Evolutionary conservation across 2,888 invertebrate species (phyloP), one percentile per base, ranked within the genome.

Genomic region (Eudemis profundana): DNA sequence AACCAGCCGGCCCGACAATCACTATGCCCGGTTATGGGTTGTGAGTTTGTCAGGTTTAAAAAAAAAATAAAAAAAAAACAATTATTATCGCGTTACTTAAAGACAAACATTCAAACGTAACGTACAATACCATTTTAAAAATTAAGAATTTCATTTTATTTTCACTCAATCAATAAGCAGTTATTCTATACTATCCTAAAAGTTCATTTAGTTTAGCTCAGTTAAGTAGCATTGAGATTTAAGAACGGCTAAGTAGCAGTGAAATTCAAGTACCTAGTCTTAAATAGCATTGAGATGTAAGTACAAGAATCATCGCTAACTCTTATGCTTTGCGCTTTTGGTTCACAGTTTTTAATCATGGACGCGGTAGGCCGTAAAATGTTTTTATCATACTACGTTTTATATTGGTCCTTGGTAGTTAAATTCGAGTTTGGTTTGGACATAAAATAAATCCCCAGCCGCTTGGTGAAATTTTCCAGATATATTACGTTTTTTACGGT

Each of bases 321-420:
- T 64, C 27, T 14, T 42, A 19, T 64, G 42, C 5, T 36, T 64
- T 57, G 23, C 7, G 19, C 44, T 8, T 2, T 19, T 8, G 27
- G 15, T 49, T 50, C 57, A 38, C 64, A 64, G 57, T 51, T 64
- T 64, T 64, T 64, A 64, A 64, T 64, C 64, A 64, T 57, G 64
- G 36, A 51, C 44, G 50, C 38, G 17, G 36, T 23, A 33, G 49
- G 36, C 36, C 57, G 50, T 64, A 64, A 64, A 59, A 57, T 57
- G 57, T 51, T 64, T 64, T 64, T 57, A 51, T 64, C 64, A 64
- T 64, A 51, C 57, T 38, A 49, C 40, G 44, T 42, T 51, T 57
- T 64, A 57, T 50, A 63, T 64, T 57, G 50, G 64, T 57, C 64
- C 64, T 44, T 17, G 57, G 36, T 57, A 51, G 42, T 64, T 57